Conservation (phyloP, 2,888 invertebrate species). For the Harpagoxenus sublaevis region DNA sequence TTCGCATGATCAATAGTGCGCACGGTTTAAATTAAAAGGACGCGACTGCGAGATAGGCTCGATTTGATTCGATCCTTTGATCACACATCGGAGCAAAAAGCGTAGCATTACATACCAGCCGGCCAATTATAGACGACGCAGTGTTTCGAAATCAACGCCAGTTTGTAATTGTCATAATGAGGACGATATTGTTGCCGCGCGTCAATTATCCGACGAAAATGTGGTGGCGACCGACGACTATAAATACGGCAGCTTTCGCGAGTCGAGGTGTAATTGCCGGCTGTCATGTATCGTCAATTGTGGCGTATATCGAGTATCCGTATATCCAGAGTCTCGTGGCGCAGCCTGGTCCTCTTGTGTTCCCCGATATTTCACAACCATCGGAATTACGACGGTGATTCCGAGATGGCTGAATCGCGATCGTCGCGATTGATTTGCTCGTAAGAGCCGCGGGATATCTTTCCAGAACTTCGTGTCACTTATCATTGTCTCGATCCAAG, state of each 20-base stretch:
- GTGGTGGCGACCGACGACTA: conserved; percentile 66
- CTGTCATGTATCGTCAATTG: conserved; percentile 72
- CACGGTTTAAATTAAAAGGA: background rate
- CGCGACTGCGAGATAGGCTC: background rate
- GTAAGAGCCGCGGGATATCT: background rate
- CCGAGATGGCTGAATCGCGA: conserved; percentile 23
- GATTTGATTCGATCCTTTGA: background rate
- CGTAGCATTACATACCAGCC: background rate
- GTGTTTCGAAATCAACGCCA: conserved; percentile 70
- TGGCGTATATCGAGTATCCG: conserved; percentile 50
- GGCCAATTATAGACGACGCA: conserved; percentile 56
- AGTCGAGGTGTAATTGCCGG: conserved; percentile 68
- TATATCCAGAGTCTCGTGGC: conserved; percentile 37
- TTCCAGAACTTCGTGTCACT: background rate
- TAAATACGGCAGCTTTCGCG: conserved; percentile 66
- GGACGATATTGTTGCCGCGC: conserved; percentile 77
- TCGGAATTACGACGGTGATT: conserved; percentile 22
- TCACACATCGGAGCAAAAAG: background rate
- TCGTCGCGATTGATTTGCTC: background rate
- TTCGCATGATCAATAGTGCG: conserved; percentile 14
- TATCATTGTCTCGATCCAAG: background rate
- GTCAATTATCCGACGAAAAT: conserved; percentile 78
- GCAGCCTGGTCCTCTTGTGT: background rate
- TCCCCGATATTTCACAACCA: conserved; percentile 51
- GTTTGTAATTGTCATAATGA: conserved; percentile 82